Conservation (phyloP, 2,888 invertebrate species). For the Agriopis aurantiaria region DNA sequence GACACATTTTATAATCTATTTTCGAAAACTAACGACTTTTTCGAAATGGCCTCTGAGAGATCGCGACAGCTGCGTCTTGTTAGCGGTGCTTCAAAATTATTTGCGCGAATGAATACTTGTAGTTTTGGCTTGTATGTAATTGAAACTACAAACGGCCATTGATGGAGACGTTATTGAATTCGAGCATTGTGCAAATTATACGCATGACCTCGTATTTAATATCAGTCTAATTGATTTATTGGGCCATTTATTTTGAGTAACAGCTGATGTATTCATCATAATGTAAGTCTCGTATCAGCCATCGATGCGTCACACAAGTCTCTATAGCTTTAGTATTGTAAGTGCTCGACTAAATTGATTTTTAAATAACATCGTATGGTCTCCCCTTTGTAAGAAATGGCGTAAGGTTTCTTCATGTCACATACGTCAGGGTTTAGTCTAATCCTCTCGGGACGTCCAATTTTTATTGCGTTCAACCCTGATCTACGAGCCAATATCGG, state of each 20-base stretch:
- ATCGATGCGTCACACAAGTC: constrained; percentile 56
- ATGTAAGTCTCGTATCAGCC: constrained; percentile 50
- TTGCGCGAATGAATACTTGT: constrained; percentile 74
- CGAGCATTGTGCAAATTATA: constrained; percentile 74
- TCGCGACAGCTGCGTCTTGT: constrained; percentile 84
- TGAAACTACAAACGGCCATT: constrained; percentile 55
- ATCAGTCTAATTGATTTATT: constrained; percentile 75
- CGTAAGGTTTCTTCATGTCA: constrained; percentile 78
- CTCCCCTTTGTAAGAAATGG: constrained; percentile 72
- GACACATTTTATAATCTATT: constrained; percentile 86
- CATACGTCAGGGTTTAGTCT: constrained; percentile 83
- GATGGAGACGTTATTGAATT: constrained; percentile 67
- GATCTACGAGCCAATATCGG: constrained; percentile 79
- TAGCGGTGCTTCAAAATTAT: constrained; percentile 80
- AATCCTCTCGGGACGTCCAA: constrained; percentile 80
- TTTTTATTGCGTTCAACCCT: constrained; percentile 82
- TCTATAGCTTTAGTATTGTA: constrained; percentile 58
- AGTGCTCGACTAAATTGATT: constrained; percentile 74
- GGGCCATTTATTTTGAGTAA: constrained; percentile 66
- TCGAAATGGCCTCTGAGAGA: constrained; percentile 81
- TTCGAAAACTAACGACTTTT: constrained; percentile 83
- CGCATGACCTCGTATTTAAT: constrained; percentile 71
- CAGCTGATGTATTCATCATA: constrained; percentile 72
- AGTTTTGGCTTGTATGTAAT: constrained; percentile 55
- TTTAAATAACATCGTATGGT: constrained; percentile 69